Evolutionary conservation across 1,140 invertebrate species (phyloP).

Genomic region (Scylla paramamosain): DNA sequence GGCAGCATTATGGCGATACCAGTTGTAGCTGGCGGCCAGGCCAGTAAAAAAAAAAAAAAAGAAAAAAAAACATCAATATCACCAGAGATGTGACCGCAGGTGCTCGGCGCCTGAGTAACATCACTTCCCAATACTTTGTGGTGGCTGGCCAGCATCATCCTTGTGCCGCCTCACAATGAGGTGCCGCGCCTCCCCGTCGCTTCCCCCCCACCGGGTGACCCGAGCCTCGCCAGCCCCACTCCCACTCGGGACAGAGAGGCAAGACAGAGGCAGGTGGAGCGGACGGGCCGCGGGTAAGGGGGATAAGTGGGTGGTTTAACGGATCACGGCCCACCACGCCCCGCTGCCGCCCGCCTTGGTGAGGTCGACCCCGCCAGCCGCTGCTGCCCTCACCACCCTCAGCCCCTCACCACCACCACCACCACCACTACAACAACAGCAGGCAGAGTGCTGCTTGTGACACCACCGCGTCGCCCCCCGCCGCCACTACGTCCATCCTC

Average conservation of each 20-base stretch:
- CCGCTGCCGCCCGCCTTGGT: background rate
- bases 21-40: background rate
- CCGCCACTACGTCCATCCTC: background rate
- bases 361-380: background rate
- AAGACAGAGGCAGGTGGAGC: background rate
- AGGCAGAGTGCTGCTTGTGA: background rate
- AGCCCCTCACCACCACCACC: background rate
- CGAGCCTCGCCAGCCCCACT: background rate
- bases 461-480: background rate
- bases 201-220: background rate
- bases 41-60: background rate
- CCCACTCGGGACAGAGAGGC: background rate
- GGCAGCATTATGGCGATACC: background rate
- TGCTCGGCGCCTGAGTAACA: background rate
- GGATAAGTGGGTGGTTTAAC: constrained; percentile 21
- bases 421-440: background rate
- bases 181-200: background rate
- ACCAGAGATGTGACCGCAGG: background rate
- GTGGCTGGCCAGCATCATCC: background rate
- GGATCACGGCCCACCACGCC: background rate
- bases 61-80: background rate
- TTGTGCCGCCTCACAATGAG: background rate
- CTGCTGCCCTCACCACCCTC: background rate
- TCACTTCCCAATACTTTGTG: background rate
- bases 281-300: background rate